These are phyloP conservation scores for Pipa parva DNA, from an alignment of 2,113 vertebrate genomes.

Conservation along the genomic window DNA sequence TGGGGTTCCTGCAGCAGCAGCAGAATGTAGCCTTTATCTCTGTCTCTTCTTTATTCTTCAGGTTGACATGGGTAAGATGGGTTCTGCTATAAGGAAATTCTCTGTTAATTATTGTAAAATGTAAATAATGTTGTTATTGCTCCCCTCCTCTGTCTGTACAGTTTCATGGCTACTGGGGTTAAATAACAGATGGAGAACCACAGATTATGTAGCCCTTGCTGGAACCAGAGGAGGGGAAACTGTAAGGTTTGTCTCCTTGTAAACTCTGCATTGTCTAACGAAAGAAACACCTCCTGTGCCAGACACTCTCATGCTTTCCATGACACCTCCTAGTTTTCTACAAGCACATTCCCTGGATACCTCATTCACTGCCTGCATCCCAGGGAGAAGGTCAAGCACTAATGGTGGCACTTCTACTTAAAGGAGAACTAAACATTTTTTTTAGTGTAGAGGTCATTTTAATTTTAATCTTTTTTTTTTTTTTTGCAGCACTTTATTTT, in stretches of 20 bases:
- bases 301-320: too few species aligned
- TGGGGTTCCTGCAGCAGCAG: background rate
- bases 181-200: background rate
- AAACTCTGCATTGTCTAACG: background rate
- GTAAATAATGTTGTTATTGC: background rate
- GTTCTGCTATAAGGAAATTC: background rate
- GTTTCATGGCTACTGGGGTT: background rate
- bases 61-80: background rate
- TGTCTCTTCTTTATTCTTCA: background rate
- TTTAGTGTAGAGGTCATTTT: too few species aligned
- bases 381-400: too few species aligned
- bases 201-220: background rate
- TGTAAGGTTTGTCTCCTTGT: background rate
- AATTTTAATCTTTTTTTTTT: too few species aligned
- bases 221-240: background rate
- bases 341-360: too few species aligned
- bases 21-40: background rate
- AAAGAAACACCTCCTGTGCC: too few species aligned
- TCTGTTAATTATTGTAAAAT: background rate
- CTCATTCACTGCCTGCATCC: too few species aligned
- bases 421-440: too few species aligned
- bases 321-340: too few species aligned
- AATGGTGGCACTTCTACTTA: too few species aligned
- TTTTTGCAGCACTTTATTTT: too few species aligned
- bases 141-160: background rate